A percentile compares a stretch with the other conserved stretches of the same genome.
Conservation (phyloP, 2,888 invertebrate genomes). For the Odontomyia ornata region DNA sequence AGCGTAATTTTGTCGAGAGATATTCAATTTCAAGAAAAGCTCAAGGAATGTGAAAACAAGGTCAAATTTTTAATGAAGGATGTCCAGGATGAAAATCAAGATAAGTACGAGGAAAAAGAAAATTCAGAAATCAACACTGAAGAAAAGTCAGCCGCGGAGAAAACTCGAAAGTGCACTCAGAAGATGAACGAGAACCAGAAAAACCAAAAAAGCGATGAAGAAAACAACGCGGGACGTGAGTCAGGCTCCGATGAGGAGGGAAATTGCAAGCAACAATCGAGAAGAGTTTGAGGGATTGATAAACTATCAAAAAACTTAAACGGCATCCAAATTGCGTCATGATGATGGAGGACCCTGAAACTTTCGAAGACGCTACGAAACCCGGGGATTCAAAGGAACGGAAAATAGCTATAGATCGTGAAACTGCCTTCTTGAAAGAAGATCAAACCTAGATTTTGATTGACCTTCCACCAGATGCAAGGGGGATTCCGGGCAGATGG, state of each 20-base stretch:
- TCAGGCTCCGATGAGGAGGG: too few relatives aligned
- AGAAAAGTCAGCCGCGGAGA: not conserved
- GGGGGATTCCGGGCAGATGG: too few relatives aligned
- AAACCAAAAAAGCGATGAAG: not conserved
- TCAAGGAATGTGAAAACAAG: not conserved
- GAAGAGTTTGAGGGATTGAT: not conserved
- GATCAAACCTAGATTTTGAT: too few relatives aligned
- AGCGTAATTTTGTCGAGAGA: not conserved
- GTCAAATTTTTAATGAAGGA: not conserved
- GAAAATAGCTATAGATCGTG: too few relatives aligned
- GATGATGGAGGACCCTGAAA: too few relatives aligned
- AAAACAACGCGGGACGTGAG: not conserved
- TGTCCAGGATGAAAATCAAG: too few relatives aligned
- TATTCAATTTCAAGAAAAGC: too few relatives aligned
- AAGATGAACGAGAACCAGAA: not conserved
- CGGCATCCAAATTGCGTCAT: too few relatives aligned
- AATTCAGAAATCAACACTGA: not conserved
- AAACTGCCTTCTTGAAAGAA: not conserved
- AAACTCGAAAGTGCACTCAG: not conserved
- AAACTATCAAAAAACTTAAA: too few relatives aligned
- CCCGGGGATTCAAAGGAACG: not conserved
- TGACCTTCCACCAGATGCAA: too few relatives aligned
- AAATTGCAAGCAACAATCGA: not conserved
- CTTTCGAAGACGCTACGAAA: not conserved
- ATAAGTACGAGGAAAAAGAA: too few relatives aligned